Evolutionary conservation across 2,797 vertebrate genomes (phyloP).

Genomic region (Hippocampus kuda): DNA sequence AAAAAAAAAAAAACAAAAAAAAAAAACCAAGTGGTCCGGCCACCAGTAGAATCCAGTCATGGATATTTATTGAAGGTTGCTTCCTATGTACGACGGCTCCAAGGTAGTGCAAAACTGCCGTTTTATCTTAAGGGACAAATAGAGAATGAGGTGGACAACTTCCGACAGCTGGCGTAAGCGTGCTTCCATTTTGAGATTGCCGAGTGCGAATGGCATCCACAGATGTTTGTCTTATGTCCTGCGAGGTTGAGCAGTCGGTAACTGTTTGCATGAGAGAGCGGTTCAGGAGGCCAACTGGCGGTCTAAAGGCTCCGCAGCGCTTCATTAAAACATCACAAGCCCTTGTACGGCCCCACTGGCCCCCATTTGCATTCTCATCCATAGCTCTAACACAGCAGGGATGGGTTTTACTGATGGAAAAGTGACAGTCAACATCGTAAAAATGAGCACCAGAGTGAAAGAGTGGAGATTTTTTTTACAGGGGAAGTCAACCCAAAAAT

Average conservation of each 20-base stretch:
- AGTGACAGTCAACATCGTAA: constrained; percentile 2
- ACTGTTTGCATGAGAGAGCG: constrained; percentile 39
- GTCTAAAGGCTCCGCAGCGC: constrained; percentile 30
- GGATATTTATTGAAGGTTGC: background rate
- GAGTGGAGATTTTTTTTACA: constrained; percentile 8
- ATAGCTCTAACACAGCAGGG: constrained; percentile 9
- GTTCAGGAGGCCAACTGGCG: constrained; percentile 30
- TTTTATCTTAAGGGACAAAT: constrained; percentile 3
- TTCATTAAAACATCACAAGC: constrained; percentile 37
- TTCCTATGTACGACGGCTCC: background rate
- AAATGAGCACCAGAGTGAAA: constrained; percentile 14
- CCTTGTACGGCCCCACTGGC: background rate
- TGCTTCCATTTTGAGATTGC: constrained; percentile 26
- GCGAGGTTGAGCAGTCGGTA: constrained; percentile 24
- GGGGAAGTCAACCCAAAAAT: too few relatives aligned
- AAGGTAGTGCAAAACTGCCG: background rate
- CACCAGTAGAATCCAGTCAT: background rate
- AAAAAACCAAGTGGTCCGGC: background rate
- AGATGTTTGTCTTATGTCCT: constrained; percentile 56
- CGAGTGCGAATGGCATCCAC: constrained; percentile 53
- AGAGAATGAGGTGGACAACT: constrained; percentile 15
- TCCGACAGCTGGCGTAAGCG: constrained; percentile 37
- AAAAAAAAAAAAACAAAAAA: background rate
- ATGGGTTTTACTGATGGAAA: constrained; percentile 6
- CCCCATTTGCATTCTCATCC: constrained; percentile 5